Base-by-base conservation (phyloP, 92 coral and sea anemone species). In the Actinernus sp. region DNA sequence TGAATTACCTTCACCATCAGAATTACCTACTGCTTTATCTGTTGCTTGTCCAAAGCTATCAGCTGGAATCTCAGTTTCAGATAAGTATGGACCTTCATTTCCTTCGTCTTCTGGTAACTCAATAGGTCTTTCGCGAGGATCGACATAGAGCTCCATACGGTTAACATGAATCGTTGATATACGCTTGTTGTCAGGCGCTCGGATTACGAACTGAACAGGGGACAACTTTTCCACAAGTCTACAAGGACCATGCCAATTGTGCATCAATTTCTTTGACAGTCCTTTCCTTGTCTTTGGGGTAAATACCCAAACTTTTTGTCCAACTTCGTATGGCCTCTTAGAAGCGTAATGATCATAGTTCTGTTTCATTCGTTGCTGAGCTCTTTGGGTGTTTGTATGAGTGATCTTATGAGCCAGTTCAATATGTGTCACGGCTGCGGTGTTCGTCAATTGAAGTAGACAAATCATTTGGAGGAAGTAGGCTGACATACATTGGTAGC, bases 211-310 rank as follows among this genome's bases (percentile, higher is more conserved):
- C 33, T 70, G 65, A 9, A 41, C 71, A 26, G 71, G 77, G 32
- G 51, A 29, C 19, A 58, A 54, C 9, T 5, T 18, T 34, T 34
- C 14, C 6, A 34, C 14, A 14, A 34, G 6, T 14, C 41, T 34
- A 34, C 14, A 47, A 18, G 53, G 53, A 28, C 55, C 67, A 21
- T 60, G 67, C 67, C 67, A 60, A 39, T 60, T 60, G 16, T 60
- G 67, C 7, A 60, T 26, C 2, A 63, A 13, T 49, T 46, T 63
- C 31, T 47, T 63, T 12, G 71, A 63, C 17, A 63, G 41, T 1
- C 71, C 59, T 22, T 34, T 25, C 19, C 16, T n/a, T 2, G 19
- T 46, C 41, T 63, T 63, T 2, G 71, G 71, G 1, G 71, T 63
- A 39, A 26, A 63, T 8, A 63, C 71, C 71, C 60, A 63, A 31